These are phyloP conservation scores for Odontamblyopus rebecca DNA, from an alignment of 2,797 vertebrate genomes.

Conservation along the genomic window DNA sequence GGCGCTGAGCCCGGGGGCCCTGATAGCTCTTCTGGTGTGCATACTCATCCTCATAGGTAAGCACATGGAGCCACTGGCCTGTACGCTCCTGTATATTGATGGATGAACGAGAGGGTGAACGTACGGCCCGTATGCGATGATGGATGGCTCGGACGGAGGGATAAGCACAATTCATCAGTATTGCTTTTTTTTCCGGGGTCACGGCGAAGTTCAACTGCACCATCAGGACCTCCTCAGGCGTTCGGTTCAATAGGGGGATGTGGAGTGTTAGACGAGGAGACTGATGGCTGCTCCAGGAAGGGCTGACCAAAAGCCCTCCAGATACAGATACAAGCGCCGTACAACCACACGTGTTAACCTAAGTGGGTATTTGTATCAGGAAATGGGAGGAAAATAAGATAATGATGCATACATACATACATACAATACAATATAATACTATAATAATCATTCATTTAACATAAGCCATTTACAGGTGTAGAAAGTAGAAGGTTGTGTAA, in stretches of 20 bases:
- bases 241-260: constrained; percentile 9
- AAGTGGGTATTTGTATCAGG: constrained; percentile 49
- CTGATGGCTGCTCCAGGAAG: constrained; percentile 7
- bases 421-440: no score
- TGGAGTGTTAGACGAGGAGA: constrained; percentile 13
- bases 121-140: constrained; percentile 27
- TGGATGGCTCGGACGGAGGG: constrained; percentile 17
- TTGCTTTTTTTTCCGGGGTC: constrained; percentile 24
- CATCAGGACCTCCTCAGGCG: constrained; percentile 14
- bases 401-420: constrained; percentile 1
- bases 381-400: constrained; percentile 30
- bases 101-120: constrained; percentile 22
- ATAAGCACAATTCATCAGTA: constrained; percentile 35
- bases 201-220: constrained; percentile 29
- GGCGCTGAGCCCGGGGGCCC: constrained; percentile 92
- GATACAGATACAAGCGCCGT: constrained; percentile 14
- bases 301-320: background rate
- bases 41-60: constrained; percentile 97
- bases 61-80: constrained; percentile 40
- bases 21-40: constrained; percentile 96
- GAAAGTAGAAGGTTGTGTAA: no score
- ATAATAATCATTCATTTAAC: background rate
- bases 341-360: constrained; percentile 35
- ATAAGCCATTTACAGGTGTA: no score
- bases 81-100: constrained; percentile 22